phyloP scores from a whole-genome alignment of 2,888 invertebrate species.

The Phytoseiulus persimilis region DNA sequence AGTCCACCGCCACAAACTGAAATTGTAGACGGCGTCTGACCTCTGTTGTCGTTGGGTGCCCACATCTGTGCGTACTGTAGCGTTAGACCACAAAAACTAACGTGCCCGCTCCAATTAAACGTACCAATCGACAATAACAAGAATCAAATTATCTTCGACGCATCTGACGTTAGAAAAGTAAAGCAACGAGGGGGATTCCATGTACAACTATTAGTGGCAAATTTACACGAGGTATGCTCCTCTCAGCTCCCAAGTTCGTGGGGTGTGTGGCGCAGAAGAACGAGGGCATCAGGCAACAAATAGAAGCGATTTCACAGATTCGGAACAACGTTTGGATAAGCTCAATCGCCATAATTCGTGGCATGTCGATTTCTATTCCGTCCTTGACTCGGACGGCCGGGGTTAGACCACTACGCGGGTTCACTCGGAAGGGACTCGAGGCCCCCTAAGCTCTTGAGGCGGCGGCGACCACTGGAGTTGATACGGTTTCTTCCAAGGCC shows the following conservation, averaged over 20 bases:
- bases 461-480: background rate
- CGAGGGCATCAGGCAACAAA: too few relatives aligned
- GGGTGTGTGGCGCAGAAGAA: too few relatives aligned
- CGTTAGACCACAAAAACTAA: background rate
- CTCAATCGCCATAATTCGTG: too few relatives aligned
- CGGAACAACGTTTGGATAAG: too few relatives aligned
- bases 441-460: background rate
- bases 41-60: background rate
- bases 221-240: background rate
- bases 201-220: background rate
- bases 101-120: background rate
- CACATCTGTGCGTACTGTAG: background rate
- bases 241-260: too few relatives aligned
- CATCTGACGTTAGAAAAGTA: background rate
- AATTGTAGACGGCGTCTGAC: background rate
- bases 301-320: too few relatives aligned
- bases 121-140: background rate
- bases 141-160: background rate
- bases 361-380: too few relatives aligned
- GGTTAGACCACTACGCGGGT: background rate
- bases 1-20: background rate
- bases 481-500: constrained; percentile 10
- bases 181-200: background rate
- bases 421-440: background rate
- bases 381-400: background rate